Evolutionary conservation across 2,888 invertebrate species (phyloP).

Genomic region (Mesorhabditis belari): DNA sequence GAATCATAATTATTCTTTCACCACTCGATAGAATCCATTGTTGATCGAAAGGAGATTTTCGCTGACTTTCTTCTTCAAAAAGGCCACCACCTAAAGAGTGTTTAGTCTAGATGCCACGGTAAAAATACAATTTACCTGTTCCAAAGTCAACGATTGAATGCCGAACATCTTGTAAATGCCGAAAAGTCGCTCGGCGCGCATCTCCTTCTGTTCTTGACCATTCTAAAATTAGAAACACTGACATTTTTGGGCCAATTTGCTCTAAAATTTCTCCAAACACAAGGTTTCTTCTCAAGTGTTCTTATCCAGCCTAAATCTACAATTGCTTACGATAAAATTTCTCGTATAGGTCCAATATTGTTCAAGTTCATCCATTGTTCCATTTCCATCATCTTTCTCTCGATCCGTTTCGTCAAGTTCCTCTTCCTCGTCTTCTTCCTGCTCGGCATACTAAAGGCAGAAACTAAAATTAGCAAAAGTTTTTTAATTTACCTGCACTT

Average conservation of each 20-base stretch:
- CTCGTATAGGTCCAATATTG: constrained; percentile 48
- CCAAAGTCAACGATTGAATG: constrained; percentile 17
- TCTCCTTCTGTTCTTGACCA: constrained; percentile 28
- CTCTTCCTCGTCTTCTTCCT: constrained; percentile 21
- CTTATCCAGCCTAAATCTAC: no score
- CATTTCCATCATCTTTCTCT: constrained; percentile 1
- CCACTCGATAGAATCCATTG: not conserved
- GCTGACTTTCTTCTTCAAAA: not conserved
- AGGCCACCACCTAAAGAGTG: not conserved
- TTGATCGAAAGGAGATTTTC: not conserved
- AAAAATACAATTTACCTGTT: not conserved
- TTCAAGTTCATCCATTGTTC: constrained; percentile 39
- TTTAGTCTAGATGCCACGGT: not conserved
- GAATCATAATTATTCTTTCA: no score
- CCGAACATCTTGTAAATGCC: constrained; percentile 43
- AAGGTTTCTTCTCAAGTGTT: no score
- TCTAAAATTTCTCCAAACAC: not conserved
- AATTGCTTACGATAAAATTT: constrained; percentile 26
- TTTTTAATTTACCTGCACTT: not conserved
- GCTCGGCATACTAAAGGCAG: constrained; percentile 7
- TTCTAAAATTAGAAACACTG: constrained; percentile 11
- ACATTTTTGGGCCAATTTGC: not conserved
- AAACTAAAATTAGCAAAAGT: not conserved
- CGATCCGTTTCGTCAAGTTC: constrained; percentile 14
- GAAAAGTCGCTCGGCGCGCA: constrained; percentile 39